Conservation (phyloP, 2,797 vertebrate genomes). For the Podarcis siculus region DNA sequence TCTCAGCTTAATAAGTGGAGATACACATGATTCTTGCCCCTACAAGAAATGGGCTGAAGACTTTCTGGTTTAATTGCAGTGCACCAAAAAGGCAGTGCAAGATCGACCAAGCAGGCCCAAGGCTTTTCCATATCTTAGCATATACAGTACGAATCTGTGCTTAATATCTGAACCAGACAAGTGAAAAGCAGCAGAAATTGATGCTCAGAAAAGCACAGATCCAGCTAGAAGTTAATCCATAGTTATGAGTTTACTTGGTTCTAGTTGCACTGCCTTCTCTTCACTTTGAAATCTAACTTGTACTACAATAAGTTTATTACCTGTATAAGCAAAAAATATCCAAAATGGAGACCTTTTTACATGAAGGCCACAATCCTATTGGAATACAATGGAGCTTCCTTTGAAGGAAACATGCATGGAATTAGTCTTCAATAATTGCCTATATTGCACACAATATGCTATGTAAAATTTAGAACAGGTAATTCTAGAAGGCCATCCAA, state of each 20-base stretch:
- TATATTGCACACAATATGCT: background rate
- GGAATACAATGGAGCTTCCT: background rate
- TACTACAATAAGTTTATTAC: background rate
- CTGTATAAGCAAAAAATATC: background rate
- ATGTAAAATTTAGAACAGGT: background rate
- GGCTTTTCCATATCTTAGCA: background rate
- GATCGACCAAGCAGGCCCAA: background rate
- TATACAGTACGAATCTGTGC: background rate
- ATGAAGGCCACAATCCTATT: background rate
- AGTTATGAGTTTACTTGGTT: background rate
- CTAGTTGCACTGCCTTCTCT: background rate
- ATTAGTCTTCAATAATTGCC: background rate
- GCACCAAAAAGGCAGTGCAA: background rate
- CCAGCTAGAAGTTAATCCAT: constrained; percentile 27
- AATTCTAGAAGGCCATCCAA: background rate
- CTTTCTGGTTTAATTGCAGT: background rate
- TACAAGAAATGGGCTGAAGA: background rate
- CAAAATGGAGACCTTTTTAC: background rate
- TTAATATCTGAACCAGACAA: background rate
- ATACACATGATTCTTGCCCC: background rate
- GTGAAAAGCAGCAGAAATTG: constrained; percentile 8
- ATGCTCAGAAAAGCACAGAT: background rate
- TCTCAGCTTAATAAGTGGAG: background rate
- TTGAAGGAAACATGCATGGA: background rate
- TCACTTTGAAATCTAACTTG: background rate